Percentiles rank a stretch among this genome's conserved stretches.
Evolutionary conservation across 2,797 vertebrate genomes (phyloP).

Genomic region (Synanceia verrucosa): DNA sequence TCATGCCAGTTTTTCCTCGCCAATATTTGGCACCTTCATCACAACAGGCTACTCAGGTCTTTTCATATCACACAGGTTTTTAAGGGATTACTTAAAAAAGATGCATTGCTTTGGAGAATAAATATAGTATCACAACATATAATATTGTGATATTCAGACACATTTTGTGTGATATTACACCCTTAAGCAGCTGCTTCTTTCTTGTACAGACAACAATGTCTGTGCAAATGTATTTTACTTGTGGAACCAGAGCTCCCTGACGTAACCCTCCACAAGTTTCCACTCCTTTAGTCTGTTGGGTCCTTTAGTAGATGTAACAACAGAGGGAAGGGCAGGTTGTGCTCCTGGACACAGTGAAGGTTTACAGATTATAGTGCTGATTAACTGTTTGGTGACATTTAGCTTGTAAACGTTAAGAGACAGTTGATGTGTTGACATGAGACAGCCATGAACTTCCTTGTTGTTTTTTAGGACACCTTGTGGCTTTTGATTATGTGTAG

Average conservation of each 20-base stretch:
- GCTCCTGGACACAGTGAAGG: constrained; percentile 41
- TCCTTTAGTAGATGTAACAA: constrained; percentile 6
- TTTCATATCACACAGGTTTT: no score
- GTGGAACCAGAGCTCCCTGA: background rate
- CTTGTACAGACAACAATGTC: background rate
- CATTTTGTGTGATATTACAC: no score
- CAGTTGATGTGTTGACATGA: background rate
- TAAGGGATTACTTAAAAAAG: no score
- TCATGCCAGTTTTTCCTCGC: no score
- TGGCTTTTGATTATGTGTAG: constrained; percentile 53
- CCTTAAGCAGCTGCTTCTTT: background rate
- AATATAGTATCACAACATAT: no score
- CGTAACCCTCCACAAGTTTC: constrained; percentile 28
- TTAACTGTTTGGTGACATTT: background rate
- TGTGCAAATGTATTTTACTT: background rate
- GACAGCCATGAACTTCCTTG: background rate
- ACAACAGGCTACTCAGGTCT: no score
- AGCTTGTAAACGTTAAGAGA: constrained; percentile 14
- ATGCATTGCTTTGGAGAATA: no score
- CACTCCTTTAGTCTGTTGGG: constrained; percentile 21
- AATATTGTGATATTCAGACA: no score
- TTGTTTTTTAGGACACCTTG: constrained; percentile 3
- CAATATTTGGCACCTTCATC: no score
- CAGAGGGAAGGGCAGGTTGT: constrained; percentile 1
- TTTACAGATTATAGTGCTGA: constrained; percentile 58